Evolutionary conservation across 2,797 vertebrate genomes (phyloP), one percentile per base, ranked within the genome.

Genomic region (Aplochiton taeniatus): DNA sequence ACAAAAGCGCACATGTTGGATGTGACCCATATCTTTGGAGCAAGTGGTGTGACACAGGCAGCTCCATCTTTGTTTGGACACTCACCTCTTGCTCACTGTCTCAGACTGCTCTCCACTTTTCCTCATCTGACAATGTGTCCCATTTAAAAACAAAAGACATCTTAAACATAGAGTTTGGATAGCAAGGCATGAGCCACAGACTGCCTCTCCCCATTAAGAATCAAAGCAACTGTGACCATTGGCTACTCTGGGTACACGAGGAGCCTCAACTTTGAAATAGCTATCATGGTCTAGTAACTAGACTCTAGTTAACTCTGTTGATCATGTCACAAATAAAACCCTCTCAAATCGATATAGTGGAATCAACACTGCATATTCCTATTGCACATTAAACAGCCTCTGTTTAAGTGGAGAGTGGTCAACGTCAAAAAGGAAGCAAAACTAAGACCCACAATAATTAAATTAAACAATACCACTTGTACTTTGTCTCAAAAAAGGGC

Each of bases 81-180:
- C 63, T n/a, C 20, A 19, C 61, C 69, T 46, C 58, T 74, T 63
- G 80, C 79, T 81, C 44, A 20, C 69, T 49, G 61, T 73, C 68
- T 81, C 79, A 76, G 63, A 70, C 83, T 61, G 80, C 78, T 68
- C 88, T 91, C 85, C 73, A 48, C 79, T 90, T 88, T 87, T 90
- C 73, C 76, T 50, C 63, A 0, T 60, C 17, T 42, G 83, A 72
- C 91, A 73, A 17, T 59, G 83, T 92, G 92, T 86, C 90, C 84
- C 81, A 84, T 89, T 89, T 91, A 91, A 90, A 92, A 93, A 92
- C n/a, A 31, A 31, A 90, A 93, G 92, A 92, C 89, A 91, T 91
- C 81, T 82, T 87, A 88, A 87, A 89, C 84, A 85, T 74, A 85
- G 76, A 76, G 73, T 79, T 87, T 82, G 79, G 74, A 70, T 65